phyloP scores from a whole-genome alignment of 2,888 invertebrate species.

The Macroteleia sp. region DNA sequence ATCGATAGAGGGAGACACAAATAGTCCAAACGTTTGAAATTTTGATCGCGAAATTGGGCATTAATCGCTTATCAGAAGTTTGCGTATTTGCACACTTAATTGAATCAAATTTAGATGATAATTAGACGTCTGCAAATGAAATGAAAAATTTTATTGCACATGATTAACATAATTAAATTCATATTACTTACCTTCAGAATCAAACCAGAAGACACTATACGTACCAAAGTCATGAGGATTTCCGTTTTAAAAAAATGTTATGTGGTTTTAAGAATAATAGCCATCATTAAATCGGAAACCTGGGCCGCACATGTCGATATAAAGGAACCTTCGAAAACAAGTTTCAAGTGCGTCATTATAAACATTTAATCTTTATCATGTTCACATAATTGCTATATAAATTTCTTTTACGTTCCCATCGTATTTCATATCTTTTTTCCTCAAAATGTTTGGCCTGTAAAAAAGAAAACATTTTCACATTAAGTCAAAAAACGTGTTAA shows the following conservation, averaged over 20 bases:
- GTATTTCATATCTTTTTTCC: conserved; percentile 6
- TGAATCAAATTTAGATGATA: too few species aligned
- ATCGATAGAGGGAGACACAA: too few species aligned
- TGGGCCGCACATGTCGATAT: conserved; percentile 29
- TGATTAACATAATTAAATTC: conserved; percentile 26
- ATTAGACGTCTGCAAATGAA: too few species aligned
- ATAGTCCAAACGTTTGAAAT: too few species aligned
- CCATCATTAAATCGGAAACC: conserved; percentile 1
- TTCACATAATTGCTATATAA: conserved; percentile 23
- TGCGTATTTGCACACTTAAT: too few species aligned
- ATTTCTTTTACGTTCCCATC: conserved; percentile 30
- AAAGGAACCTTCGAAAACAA: not conserved
- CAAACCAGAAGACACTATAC: not conserved
- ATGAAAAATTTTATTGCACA: too few species aligned
- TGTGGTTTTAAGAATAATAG: conserved; percentile 3
- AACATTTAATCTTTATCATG: conserved; percentile 9
- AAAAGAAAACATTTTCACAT: conserved; percentile 15
- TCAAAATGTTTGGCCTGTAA: not conserved
- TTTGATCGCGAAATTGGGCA: too few species aligned
- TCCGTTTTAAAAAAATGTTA: conserved; percentile 1
- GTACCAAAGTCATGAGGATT: not conserved
- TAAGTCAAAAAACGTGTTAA: conserved; percentile 38
- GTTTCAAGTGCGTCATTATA: conserved; percentile 19
- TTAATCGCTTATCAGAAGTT: too few species aligned
- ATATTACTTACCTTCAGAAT: not conserved